These are phyloP conservation scores for Zygaena filipendulae DNA, from an alignment of 2,888 invertebrate species.

Conservation along the genomic window DNA sequence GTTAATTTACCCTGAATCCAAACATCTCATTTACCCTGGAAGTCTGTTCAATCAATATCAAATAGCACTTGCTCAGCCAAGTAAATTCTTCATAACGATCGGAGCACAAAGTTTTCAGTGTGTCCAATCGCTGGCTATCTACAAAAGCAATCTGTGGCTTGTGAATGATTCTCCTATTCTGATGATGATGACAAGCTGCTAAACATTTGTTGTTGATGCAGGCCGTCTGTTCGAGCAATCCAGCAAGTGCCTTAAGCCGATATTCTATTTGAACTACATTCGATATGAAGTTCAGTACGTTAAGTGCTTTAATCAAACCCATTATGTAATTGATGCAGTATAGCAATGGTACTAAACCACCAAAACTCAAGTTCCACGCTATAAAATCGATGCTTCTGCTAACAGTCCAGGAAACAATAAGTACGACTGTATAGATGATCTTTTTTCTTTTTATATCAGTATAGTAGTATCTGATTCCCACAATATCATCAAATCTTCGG, in stretches of 20 bases:
- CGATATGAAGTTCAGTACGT: constrained; percentile 10
- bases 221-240: constrained; percentile 13
- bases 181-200: too few relatives aligned
- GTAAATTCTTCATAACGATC: constrained; percentile 7
- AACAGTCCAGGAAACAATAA: too few relatives aligned
- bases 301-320: constrained; percentile 12
- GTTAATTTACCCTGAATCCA: constrained; percentile 17
- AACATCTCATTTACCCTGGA: constrained; percentile 16
- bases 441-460: constrained; percentile 11
- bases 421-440: too few relatives aligned
- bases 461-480: constrained; percentile 12
- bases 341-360: too few relatives aligned
- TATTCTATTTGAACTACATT: constrained; percentile 14
- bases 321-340: too few relatives aligned
- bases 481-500: constrained; percentile 13
- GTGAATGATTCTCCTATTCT: too few relatives aligned
- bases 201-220: too few relatives aligned
- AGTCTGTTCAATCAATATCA: constrained; percentile 15
- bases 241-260: constrained; percentile 13
- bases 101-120: constrained; percentile 4
- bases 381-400: too few relatives aligned
- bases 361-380: too few relatives aligned
- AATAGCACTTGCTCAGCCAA: constrained; percentile 14
- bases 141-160: too few relatives aligned
- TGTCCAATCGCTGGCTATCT: constrained; percentile 2